Percentiles rank a stretch among this genome's conserved stretches.
phyloP scores from a whole-genome alignment of 2,888 invertebrate species.

The Tortricodes alternella region DNA sequence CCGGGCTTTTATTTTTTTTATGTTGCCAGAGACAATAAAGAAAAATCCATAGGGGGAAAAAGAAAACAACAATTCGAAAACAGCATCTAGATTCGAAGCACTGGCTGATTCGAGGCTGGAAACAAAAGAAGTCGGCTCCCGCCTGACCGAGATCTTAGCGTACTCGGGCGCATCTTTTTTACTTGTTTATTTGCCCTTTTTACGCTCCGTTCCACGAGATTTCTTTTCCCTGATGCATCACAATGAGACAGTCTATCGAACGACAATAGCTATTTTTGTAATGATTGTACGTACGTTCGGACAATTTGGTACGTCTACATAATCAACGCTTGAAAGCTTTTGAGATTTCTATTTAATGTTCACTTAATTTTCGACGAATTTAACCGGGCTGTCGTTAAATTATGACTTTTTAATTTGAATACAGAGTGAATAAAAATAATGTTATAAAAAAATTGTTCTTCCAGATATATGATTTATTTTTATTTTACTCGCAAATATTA shows the following conservation, averaged over 20 bases:
- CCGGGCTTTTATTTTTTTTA: constrained; percentile 72
- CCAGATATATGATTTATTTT: neutral
- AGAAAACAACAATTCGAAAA: constrained; percentile 66
- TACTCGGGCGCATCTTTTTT: constrained; percentile 75
- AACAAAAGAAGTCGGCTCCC: constrained; percentile 80
- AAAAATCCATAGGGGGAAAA: constrained; percentile 72
- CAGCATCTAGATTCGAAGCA: constrained; percentile 81
- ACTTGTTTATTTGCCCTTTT: constrained; percentile 57
- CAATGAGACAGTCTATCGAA: constrained; percentile 76
- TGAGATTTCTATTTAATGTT: constrained; percentile 25
- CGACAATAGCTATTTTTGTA: constrained; percentile 71
- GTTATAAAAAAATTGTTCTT: too few relatives aligned
- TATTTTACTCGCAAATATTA: neutral
- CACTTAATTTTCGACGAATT: neutral
- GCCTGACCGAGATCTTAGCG: constrained; percentile 81
- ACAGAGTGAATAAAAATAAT: neutral
- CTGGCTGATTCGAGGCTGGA: constrained; percentile 79
- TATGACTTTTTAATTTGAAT: neutral
- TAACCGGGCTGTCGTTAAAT: too few relatives aligned
- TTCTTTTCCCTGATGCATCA: constrained; percentile 78
- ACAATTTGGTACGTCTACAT: constrained; percentile 28
- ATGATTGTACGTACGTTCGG: constrained; percentile 55
- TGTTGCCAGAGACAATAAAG: constrained; percentile 76
- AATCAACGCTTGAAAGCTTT: constrained; percentile 28
- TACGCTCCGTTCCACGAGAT: constrained; percentile 72